phyloP scores from a whole-genome alignment of 2,113 vertebrate genomes.

The Conger conger region DNA sequence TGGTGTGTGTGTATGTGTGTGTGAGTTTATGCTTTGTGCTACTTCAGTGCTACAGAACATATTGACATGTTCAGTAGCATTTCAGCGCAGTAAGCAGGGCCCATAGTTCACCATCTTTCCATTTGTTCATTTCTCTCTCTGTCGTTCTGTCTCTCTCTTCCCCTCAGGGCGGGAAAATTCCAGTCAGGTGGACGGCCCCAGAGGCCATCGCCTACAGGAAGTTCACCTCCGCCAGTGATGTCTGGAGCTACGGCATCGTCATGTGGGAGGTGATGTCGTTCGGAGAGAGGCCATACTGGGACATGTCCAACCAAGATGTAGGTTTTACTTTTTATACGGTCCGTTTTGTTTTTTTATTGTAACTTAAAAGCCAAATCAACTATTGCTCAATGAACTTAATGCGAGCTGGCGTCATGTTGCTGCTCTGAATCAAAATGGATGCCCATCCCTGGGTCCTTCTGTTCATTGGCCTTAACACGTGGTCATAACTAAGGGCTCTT shows the following conservation, averaged over 20 bases:
- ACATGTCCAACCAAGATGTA: conserved; percentile 75
- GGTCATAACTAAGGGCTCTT: neutral
- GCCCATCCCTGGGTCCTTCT: neutral
- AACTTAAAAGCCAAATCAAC: neutral
- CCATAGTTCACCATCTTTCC: neutral
- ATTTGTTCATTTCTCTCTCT: neutral
- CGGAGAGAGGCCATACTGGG: conserved; percentile 77
- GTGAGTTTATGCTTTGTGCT: neutral
- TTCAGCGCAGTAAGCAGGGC: neutral
- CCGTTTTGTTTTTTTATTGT: neutral
- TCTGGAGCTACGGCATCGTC: conserved; percentile 80
- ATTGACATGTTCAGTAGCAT: neutral
- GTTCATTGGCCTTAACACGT: neutral
- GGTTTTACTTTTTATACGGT: neutral
- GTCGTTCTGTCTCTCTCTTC: neutral
- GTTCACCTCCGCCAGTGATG: conserved; percentile 91
- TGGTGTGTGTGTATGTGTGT: conserved; percentile 2
- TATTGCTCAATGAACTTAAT: neutral
- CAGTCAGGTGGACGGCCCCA: conserved; percentile 81
- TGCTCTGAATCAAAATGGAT: neutral
- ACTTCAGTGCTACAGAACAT: neutral
- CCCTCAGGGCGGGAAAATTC: neutral
- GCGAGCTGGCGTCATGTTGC: neutral
- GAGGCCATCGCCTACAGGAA: conserved; percentile 97
- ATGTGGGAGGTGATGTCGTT: conserved; percentile 86